Conservation (phyloP, 2,888 invertebrate species). For the Polyommatus icarus region DNA sequence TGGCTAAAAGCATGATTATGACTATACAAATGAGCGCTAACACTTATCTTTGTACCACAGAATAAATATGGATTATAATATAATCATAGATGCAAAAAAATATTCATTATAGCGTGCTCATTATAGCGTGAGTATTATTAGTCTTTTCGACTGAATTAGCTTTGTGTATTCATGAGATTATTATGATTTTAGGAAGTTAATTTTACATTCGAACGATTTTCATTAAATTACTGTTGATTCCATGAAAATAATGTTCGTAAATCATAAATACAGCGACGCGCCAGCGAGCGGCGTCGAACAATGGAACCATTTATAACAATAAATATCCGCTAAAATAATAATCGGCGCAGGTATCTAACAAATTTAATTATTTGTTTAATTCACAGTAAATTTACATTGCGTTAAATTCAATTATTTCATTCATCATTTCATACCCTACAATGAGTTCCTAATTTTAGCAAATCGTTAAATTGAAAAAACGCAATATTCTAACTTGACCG, state of each 20-base stretch:
- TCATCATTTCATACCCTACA: background rate
- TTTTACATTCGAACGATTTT: slow-evolving; percentile 29
- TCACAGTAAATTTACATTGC: background rate
- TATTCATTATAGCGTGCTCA: background rate
- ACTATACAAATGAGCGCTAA: no score
- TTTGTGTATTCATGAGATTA: background rate
- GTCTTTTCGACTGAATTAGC: background rate
- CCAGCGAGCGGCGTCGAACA: background rate
- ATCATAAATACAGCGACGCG: slow-evolving; percentile 25
- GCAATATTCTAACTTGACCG: background rate
- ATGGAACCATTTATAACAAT: slow-evolving; percentile 25
- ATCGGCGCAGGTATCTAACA: background rate
- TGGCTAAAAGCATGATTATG: no score
- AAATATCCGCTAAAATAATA: slow-evolving; percentile 26
- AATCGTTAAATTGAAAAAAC: background rate
- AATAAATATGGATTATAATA: background rate
- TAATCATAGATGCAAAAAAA: background rate
- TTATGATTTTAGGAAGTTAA: slow-evolving; percentile 27
- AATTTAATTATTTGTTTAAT: slow-evolving; percentile 17
- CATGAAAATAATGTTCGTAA: slow-evolving; percentile 22
- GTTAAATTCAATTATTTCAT: background rate
- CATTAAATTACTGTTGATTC: slow-evolving; percentile 25
- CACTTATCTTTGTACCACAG: no score
- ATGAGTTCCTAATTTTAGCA: background rate
- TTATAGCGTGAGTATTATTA: background rate